A percentile compares a stretch with the other conserved stretches of the same genome.
Evolutionary conservation across 2,113 vertebrate genomes (phyloP).

Genomic region (Sterna hirundo): DNA sequence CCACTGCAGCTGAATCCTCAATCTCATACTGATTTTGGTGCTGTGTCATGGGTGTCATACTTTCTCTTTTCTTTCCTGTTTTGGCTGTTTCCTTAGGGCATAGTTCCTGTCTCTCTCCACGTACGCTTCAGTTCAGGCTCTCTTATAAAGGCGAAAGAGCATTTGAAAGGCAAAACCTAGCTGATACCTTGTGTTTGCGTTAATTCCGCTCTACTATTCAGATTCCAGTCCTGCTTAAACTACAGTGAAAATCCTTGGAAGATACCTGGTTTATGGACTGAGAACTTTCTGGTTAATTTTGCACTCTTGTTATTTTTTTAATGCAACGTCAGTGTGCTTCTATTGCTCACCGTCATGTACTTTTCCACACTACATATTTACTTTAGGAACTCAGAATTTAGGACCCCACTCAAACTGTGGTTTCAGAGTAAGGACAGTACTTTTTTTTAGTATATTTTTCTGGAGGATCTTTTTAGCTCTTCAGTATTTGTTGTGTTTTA

Average conservation of each 20-base stretch:
- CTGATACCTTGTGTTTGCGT: background rate
- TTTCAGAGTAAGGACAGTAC: background rate
- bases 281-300: background rate
- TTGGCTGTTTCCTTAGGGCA: background rate
- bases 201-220: background rate
- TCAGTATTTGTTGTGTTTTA: background rate
- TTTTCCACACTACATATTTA: background rate
- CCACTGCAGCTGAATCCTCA: background rate
- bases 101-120: accelerated
- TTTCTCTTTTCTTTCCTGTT: background rate
- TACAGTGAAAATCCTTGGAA: background rate
- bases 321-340: background rate
- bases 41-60: background rate
- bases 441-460: background rate
- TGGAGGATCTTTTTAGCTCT: background rate
- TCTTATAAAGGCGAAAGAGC: background rate
- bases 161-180: background rate
- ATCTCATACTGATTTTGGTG: background rate
- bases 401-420: background rate
- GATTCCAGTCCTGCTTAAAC: background rate
- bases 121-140: background rate
- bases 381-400: background rate
- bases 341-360: background rate
- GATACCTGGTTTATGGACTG: background rate
- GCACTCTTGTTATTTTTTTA: background rate